Evolutionary conservation across 1,140 invertebrate species (phyloP).

Genomic region (Conus betulinus): DNA sequence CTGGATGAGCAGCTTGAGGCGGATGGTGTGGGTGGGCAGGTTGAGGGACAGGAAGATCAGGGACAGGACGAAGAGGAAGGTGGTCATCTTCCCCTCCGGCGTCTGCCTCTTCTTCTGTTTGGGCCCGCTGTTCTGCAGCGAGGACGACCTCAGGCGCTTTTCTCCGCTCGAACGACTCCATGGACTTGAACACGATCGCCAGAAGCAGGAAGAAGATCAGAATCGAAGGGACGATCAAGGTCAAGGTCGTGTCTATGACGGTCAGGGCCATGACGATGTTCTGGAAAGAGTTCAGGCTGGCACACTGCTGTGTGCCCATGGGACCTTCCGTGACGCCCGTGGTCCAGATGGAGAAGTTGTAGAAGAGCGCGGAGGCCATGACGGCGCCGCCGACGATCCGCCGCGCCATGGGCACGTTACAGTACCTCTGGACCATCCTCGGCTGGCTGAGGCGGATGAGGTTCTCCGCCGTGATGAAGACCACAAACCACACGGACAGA

Average conservation of each 20-base stretch:
- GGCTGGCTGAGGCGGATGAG: slow-evolving; percentile 70
- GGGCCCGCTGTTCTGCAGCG: background rate
- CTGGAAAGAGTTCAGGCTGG: slow-evolving; percentile 13
- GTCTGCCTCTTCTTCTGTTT: slow-evolving; percentile 21
- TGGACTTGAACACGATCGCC: slow-evolving; percentile 28
- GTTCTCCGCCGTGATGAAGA: slow-evolving; percentile 59
- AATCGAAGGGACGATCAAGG: slow-evolving; percentile 40
- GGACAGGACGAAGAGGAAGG: slow-evolving; percentile 45
- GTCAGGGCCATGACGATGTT: slow-evolving; percentile 37
- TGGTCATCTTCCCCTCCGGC: slow-evolving; percentile 44
- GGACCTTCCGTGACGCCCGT: background rate
- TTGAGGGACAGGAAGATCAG: slow-evolving; percentile 46
- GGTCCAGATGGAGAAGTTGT: slow-evolving; percentile 51
- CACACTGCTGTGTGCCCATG: slow-evolving; percentile 20
- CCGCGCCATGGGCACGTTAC: slow-evolving; percentile 61
- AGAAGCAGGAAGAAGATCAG: slow-evolving; percentile 40
- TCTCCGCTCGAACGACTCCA: slow-evolving; percentile 38
- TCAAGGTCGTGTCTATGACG: slow-evolving; percentile 45
- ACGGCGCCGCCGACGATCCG: slow-evolving; percentile 50
- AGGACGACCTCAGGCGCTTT: slow-evolving; percentile 37
- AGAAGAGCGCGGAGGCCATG: slow-evolving; percentile 51
- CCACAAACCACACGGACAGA: slow-evolving; percentile 73
- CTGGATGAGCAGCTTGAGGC: slow-evolving; percentile 43
- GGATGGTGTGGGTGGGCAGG: slow-evolving; percentile 46
- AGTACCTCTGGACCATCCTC: slow-evolving; percentile 61